Percentiles rank a stretch among this genome's conserved stretches.
Conservation (phyloP, 2,113 vertebrate genomes). For the Trichomycterus rosablanca region DNA sequence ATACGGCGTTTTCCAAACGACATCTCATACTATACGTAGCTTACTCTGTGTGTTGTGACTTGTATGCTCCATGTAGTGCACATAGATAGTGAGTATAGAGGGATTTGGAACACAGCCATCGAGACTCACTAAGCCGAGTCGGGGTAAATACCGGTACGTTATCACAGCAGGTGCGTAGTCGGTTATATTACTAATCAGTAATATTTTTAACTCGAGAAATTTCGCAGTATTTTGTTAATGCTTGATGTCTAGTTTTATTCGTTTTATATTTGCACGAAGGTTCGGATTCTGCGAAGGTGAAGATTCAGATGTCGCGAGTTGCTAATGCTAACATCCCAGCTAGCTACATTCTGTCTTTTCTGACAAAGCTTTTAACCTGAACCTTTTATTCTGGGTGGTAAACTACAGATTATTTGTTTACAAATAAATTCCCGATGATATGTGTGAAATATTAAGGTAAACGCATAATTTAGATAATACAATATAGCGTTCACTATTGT, state of each 20-base stretch:
- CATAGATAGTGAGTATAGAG: background rate
- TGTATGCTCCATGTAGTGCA: background rate
- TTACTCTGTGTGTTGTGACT: no score
- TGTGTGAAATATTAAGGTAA: background rate
- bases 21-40: no score
- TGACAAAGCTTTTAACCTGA: background rate
- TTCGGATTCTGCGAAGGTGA: background rate
- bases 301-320: background rate
- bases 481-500: background rate
- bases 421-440: no score
- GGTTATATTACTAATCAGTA: background rate
- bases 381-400: no score
- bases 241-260: background rate
- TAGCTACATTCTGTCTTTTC: background rate
- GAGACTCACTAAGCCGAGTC: background rate
- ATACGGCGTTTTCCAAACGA: background rate
- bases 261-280: no score
- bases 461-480: background rate
- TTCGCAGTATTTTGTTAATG: background rate
- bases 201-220: background rate
- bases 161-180: slow-evolving; percentile 33
- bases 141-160: slow-evolving; percentile 28
- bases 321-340: slow-evolving; percentile 10
- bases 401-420: no score
- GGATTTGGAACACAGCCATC: background rate